Evolutionary conservation across 23 tunicate species (phyloP).

Genomic region (Aplidium turbinatum): DNA sequence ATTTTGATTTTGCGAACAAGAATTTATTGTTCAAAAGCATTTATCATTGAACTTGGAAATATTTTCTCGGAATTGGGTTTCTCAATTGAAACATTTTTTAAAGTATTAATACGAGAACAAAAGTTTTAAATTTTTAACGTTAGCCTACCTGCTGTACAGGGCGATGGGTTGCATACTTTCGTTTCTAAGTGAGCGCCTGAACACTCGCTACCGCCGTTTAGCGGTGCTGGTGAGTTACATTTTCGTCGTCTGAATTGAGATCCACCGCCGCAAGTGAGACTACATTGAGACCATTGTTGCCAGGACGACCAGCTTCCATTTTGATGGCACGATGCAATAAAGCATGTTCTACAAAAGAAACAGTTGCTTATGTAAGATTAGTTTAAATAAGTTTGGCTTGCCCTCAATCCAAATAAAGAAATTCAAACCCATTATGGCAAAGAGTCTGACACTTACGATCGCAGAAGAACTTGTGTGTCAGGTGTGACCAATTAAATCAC

Average conservation of each 20-base stretch:
- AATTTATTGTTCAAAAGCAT: no score
- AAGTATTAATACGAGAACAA: no score
- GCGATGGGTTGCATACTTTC: slow-evolving; percentile 44
- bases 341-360: slow-evolving; percentile 51
- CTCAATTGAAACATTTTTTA: no score
- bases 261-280: slow-evolving; percentile 78
- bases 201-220: slow-evolving; percentile 73
- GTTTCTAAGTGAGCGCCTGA: slow-evolving; percentile 55
- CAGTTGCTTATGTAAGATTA: neutral
- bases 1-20: no score
- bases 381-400: neutral
- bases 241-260: slow-evolving; percentile 33
- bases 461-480: no score
- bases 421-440: neutral
- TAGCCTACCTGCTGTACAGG: slow-evolving; percentile 66
- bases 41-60: no score
- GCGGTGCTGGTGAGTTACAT: slow-evolving; percentile 57
- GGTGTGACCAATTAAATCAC: no score
- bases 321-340: slow-evolving; percentile 37
- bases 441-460: no score
- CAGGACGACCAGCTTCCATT: slow-evolving; percentile 66
- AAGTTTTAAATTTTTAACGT: no score
- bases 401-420: neutral
- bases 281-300: slow-evolving; percentile 77
- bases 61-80: no score